Conservation (phyloP, 1,140 invertebrate genomes). For the Drosophila nannoptera region DNA sequence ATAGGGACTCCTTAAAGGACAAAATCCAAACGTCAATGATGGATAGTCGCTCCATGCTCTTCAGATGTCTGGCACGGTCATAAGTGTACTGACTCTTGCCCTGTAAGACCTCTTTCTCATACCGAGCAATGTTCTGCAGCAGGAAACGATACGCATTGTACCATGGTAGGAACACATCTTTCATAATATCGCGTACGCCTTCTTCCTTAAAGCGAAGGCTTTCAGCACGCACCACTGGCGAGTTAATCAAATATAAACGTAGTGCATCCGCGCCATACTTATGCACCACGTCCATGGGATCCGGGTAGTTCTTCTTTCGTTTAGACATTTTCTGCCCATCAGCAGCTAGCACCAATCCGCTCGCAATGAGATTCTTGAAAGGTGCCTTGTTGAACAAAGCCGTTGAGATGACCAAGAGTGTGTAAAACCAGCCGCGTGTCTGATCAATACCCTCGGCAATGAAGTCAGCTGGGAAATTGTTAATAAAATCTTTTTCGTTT, state of each 20-base stretch:
- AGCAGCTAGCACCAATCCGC: conserved; percentile 95
- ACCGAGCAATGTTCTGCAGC: conserved; percentile 93
- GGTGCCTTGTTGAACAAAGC: conserved; percentile 97
- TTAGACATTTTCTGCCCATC: conserved; percentile 99
- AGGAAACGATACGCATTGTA: conserved; percentile 99
- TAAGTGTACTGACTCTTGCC: conserved; percentile 81
- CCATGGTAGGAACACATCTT: conserved; percentile 99
- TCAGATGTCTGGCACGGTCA: conserved; percentile 81
- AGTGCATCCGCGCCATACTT: conserved; percentile 99
- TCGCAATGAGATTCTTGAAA: conserved; percentile 98
- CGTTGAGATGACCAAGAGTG: conserved; percentile 96
- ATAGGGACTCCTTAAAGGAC: conserved; percentile 95
- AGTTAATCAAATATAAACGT: conserved; percentile 97
- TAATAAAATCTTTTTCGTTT: conserved; percentile 93
- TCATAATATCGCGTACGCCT: conserved; percentile 96
- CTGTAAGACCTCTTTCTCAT: conserved; percentile 85
- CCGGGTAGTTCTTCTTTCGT: conserved; percentile 99
- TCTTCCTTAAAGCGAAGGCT: conserved; percentile 98
- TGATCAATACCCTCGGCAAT: conserved; percentile 99
- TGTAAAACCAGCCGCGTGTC: conserved; percentile 99
- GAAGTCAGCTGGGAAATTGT: conserved; percentile 99
- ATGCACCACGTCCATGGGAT: conserved; percentile 93
- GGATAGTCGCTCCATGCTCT: conserved; percentile 81
- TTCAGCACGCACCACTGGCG: conserved; percentile 98
- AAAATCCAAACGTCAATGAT: conserved; percentile 99